A percentile compares a stretch with the other conserved stretches of the same genome.
Conservation (phyloP, 2,113 vertebrate genomes). For the Forbesichthys papilliferus region DNA sequence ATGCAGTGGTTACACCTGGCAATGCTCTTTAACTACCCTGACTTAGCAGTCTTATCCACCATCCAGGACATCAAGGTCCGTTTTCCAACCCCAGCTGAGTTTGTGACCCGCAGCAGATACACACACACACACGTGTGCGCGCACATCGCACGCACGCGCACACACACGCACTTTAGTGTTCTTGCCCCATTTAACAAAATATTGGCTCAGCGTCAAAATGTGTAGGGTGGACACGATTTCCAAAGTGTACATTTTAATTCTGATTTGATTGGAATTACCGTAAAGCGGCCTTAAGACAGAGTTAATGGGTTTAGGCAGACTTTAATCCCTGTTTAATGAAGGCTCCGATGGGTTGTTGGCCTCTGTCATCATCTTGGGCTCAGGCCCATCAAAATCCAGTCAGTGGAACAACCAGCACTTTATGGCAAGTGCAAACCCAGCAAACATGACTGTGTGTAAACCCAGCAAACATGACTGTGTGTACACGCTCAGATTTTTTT, state of each 20-base stretch:
- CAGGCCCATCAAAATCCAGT: neutral
- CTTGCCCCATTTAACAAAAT: too few species aligned
- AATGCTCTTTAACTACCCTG: too few species aligned
- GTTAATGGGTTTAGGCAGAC: conserved; percentile 1
- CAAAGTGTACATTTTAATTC: conserved; percentile 65
- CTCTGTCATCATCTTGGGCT: conserved; percentile 4
- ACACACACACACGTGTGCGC: too few species aligned
- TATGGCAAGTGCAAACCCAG: neutral
- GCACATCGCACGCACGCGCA: too few species aligned
- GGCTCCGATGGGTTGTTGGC: conserved; percentile 68
- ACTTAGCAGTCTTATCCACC: too few species aligned
- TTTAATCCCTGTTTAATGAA: conserved; percentile 88
- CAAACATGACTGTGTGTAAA: neutral
- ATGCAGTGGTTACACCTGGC: too few species aligned
- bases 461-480: neutral
- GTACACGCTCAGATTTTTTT: neutral
- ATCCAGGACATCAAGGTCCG: too few species aligned
- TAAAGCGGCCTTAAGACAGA: neutral
- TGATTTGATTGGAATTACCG: conserved; percentile 12
- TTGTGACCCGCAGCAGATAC: too few species aligned
- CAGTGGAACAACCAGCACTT: conserved; percentile 5
- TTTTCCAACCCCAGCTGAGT: too few species aligned
- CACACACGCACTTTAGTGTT: too few species aligned
- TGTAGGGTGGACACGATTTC: neutral
- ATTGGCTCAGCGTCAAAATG: neutral